Evolutionary conservation across 2,888 invertebrate species (phyloP).

Genomic region (Drosophila maculinotata): DNA sequence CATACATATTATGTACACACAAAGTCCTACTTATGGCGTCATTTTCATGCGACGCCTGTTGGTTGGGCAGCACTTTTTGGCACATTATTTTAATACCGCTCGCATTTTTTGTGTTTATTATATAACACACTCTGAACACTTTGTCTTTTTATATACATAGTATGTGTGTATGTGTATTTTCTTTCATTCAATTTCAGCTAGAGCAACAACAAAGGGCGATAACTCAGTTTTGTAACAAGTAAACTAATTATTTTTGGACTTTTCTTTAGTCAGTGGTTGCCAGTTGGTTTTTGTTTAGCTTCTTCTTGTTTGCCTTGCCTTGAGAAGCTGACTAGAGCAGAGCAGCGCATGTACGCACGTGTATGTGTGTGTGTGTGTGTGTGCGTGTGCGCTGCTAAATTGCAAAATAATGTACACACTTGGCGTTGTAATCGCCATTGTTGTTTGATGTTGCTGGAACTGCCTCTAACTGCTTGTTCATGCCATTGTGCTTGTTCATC

Average conservation of each 20-base stretch:
- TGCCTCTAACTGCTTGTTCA: slow-evolving; percentile 77
- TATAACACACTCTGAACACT: slow-evolving; percentile 49
- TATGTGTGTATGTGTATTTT: slow-evolving; percentile 46
- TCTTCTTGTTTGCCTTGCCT: slow-evolving; percentile 48
- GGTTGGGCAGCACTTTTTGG: slow-evolving; percentile 67
- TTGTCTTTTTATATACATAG: slow-evolving; percentile 22
- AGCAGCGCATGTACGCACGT: slow-evolving; percentile 9
- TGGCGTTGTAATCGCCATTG: slow-evolving; percentile 77
- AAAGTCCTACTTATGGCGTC: slow-evolving; percentile 38
- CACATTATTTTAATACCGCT: slow-evolving; percentile 34
- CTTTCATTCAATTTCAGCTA: slow-evolving; percentile 74
- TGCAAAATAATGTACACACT: slow-evolving; percentile 81
- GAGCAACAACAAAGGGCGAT: slow-evolving; percentile 70
- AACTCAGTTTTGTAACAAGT: slow-evolving; percentile 80
- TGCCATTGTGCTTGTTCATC: slow-evolving; percentile 77
- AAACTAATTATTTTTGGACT: slow-evolving; percentile 80
- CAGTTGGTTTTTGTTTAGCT: slow-evolving; percentile 42
- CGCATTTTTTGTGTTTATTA: slow-evolving; percentile 42
- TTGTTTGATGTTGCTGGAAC: slow-evolving; percentile 66
- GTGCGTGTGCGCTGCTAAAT: slow-evolving; percentile 65
- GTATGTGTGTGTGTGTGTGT: slow-evolving; percentile 14
- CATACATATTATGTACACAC: too few relatives aligned
- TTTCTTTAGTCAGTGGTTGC: slow-evolving; percentile 42
- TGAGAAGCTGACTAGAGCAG: slow-evolving; percentile 31
- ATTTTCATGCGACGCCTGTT: slow-evolving; percentile 45